Evolutionary conservation across 2,797 vertebrate species (phyloP).

Genomic region (Paratrypauchen microcephalus): DNA sequence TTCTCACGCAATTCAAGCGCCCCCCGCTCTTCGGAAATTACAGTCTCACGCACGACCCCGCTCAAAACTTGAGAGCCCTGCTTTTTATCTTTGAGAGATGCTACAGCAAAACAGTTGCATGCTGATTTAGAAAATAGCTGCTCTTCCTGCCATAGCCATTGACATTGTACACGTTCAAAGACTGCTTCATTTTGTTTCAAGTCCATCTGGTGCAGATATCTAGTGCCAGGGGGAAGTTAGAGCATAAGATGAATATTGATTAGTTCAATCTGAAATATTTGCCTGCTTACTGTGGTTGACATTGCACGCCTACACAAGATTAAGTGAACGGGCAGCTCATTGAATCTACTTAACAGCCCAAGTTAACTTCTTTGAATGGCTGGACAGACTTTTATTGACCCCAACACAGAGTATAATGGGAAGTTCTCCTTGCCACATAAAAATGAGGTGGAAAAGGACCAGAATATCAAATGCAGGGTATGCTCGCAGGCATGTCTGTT

Average conservation of each 20-base stretch:
- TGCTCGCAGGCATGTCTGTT: neutral
- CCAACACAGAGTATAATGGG: slow-evolving; percentile 8
- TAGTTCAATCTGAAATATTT: slow-evolving; percentile 52
- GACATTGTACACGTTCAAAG: slow-evolving; percentile 3
- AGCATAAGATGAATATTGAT: slow-evolving; percentile 63
- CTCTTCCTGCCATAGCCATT: too few species aligned
- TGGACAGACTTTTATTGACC: slow-evolving; percentile 27
- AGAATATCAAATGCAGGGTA: slow-evolving; percentile 1
- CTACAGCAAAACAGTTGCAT: too few species aligned
- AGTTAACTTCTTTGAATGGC: slow-evolving; percentile 29
- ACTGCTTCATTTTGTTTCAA: slow-evolving; percentile 47
- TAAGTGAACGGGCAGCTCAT: slow-evolving; percentile 37
- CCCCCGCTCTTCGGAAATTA: too few species aligned
- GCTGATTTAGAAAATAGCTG: too few species aligned
- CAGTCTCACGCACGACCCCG: too few species aligned
- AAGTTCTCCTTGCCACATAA: neutral
- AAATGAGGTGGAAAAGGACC: neutral
- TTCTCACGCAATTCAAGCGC: too few species aligned
- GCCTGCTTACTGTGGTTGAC: slow-evolving; percentile 44
- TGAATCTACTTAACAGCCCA: slow-evolving; percentile 40
- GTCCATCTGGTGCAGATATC: slow-evolving; percentile 50
- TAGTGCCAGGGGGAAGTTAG: slow-evolving; percentile 27
- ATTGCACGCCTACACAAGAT: slow-evolving; percentile 36
- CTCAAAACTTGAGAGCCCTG: too few species aligned
- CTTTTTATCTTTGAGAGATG: too few species aligned